Evolutionary conservation across 2,888 invertebrate species (phyloP).

Genomic region (Horisme vitalbata): DNA sequence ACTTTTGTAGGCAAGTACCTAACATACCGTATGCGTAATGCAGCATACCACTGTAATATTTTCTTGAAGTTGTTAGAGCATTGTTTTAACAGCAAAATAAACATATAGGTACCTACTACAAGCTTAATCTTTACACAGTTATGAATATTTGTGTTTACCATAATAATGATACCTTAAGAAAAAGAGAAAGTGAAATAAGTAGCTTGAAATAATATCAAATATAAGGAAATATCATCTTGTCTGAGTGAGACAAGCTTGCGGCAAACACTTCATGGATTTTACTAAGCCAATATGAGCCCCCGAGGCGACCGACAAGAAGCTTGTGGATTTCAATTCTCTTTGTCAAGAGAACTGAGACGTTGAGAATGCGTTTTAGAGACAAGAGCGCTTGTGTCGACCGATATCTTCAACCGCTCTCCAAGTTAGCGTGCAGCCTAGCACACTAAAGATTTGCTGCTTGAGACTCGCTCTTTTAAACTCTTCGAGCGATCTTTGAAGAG

Average conservation of each 20-base stretch:
- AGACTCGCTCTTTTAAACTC: constrained; percentile 30
- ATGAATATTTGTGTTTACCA: too few species aligned
- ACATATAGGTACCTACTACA: too few species aligned
- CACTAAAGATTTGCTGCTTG: constrained; percentile 34
- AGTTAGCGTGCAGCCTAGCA: constrained; percentile 38
- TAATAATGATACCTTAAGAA: too few species aligned
- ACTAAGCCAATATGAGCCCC: constrained; percentile 54
- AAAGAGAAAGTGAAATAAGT: too few species aligned
- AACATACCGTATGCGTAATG: too few species aligned
- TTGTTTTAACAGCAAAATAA: too few species aligned
- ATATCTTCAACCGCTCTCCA: constrained; percentile 51
- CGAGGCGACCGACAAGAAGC: constrained; percentile 55
- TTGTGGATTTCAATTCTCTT: constrained; percentile 66
- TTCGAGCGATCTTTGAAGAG: constrained; percentile 1
- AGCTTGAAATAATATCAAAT: background rate
- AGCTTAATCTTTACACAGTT: too few species aligned
- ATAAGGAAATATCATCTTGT: too few species aligned
- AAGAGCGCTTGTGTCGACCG: constrained; percentile 54
- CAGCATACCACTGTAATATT: too few species aligned
- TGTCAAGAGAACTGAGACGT: constrained; percentile 57
- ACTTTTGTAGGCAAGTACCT: too few species aligned
- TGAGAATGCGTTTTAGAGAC: constrained; percentile 56
- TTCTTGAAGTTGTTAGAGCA: too few species aligned
- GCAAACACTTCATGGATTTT: constrained; percentile 36
- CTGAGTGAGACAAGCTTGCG: constrained; percentile 10